Conservation (phyloP, 35 echinoderm and acorn worm genomes). For the Diadema setosum region DNA sequence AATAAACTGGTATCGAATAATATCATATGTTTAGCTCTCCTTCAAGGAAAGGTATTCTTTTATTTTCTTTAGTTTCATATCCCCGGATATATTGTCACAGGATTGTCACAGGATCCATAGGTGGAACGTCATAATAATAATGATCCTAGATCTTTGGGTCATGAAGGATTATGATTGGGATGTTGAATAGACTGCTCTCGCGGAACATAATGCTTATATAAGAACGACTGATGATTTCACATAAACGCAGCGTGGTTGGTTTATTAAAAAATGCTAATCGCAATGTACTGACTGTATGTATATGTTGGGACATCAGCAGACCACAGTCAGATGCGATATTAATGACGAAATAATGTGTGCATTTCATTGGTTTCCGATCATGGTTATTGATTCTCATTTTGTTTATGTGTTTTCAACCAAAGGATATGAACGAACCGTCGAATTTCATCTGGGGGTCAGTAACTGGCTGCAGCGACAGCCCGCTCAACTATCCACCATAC, state of each 20-base stretch:
- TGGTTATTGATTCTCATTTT: background rate
- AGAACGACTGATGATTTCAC: no score
- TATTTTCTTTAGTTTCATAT: background rate
- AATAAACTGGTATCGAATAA: background rate
- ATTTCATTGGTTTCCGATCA: background rate
- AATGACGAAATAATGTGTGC: background rate
- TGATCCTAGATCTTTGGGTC: no score
- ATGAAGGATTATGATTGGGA: no score
- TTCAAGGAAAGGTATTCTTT: background rate
- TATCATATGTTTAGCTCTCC: background rate
- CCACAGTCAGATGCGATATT: background rate
- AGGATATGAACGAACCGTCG: slow-evolving; percentile 98
- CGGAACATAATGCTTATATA: no score
- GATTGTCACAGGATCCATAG: no score
- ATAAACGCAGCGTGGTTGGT: no score
- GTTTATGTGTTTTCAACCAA: background rate
- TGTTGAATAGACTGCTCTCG: no score
- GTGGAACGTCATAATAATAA: no score
- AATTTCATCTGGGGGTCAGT: slow-evolving; percentile 68
- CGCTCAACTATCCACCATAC: slow-evolving; percentile 79
- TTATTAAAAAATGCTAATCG: background rate
- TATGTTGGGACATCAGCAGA: background rate
- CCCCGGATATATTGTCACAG: no score
- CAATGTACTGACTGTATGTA: no score
- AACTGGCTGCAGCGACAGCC: slow-evolving; percentile 55